Evolutionary conservation across 2,888 invertebrate species (phyloP), one percentile per base, ranked within the genome.

Genomic region (Acrobasis repandana): DNA sequence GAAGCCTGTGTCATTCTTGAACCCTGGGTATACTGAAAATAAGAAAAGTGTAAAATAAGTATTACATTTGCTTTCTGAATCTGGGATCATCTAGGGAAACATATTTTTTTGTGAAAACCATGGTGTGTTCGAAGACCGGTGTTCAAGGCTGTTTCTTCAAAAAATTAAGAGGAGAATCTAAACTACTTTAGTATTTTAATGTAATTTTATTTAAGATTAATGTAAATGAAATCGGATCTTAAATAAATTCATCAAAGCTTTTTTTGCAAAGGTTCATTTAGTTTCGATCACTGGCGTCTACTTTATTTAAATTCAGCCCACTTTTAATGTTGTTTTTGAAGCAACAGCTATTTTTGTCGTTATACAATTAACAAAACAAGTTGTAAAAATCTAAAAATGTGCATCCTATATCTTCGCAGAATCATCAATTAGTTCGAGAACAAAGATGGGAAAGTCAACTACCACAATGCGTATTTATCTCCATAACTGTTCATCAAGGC

Each of bases 1-100:
- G 76, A 92, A 93, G 6, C 90, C 91, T 9, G 90, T 80, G 66
- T 93, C 93, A 68, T 92, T 92, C 79, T 92, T 93, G 75, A 88
- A 90, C 4, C 88, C 88, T 60, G 86, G 91, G 70, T 90, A 92
- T 67, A 92, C 93, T 92, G 85, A 58, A 90, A 88, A 16, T 10
- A 61, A 33, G 9, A 48, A 38, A 56, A 34, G n/a, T n/a, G n/a
- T n/a, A 14, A 57, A 34, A 20, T 20, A 2, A 16, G 18, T 47
- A 33, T n/a, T 20, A 51, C 9, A 15, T 10, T 20, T 34, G n/a
- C 6, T 47, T 47, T 47, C 47, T 47, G 6, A 9, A 36, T 9
- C 11, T 6, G 11, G 36, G 9, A 6, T 36, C 36, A 9, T 36
- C 5, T 9, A 10, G 36, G 9, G 9, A 36, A 36, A 9, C 2